Percentiles rank a stretch among this genome's conserved stretches.
Conservation (phyloP, 2,113 vertebrate genomes). For the Kobus ellipsiprymnus region DNA sequence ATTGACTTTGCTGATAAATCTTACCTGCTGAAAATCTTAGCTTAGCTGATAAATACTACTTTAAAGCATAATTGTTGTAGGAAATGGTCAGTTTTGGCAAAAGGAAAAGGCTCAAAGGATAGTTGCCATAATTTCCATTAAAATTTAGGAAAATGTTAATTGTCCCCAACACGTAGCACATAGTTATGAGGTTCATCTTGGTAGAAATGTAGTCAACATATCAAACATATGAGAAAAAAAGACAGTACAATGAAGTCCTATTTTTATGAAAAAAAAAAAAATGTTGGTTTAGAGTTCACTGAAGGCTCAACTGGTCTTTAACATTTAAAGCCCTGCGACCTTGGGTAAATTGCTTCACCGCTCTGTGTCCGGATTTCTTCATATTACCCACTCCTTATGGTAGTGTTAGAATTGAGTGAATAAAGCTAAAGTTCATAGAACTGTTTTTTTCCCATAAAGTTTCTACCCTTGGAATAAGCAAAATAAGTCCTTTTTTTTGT, state of each 20-base stretch:
- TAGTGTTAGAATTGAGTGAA: background rate
- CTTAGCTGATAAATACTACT: background rate
- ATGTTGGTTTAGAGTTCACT: background rate
- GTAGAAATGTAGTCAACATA: background rate
- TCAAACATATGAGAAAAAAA: background rate
- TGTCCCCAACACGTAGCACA: background rate
- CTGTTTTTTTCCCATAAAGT: background rate
- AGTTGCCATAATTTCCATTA: background rate
- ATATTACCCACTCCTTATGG: background rate
- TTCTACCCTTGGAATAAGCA: background rate
- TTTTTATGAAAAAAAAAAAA: background rate
- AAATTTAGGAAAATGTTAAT: background rate
- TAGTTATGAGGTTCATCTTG: background rate
- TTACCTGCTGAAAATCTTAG: conserved; percentile 22
- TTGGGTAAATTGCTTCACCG: background rate
- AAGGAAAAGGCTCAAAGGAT: background rate
- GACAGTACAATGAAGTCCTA: background rate
- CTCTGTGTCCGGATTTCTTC: background rate
- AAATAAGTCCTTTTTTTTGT: background rate
- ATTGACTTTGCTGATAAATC: background rate
- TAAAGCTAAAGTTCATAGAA: background rate
- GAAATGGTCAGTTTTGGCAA: background rate
- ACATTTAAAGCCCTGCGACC: background rate
- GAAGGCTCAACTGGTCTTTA: background rate
- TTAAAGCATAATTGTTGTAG: background rate